These are phyloP conservation scores for Drosophila burlai DNA, from an alignment of 1,140 invertebrate genomes.

Conservation along the genomic window DNA sequence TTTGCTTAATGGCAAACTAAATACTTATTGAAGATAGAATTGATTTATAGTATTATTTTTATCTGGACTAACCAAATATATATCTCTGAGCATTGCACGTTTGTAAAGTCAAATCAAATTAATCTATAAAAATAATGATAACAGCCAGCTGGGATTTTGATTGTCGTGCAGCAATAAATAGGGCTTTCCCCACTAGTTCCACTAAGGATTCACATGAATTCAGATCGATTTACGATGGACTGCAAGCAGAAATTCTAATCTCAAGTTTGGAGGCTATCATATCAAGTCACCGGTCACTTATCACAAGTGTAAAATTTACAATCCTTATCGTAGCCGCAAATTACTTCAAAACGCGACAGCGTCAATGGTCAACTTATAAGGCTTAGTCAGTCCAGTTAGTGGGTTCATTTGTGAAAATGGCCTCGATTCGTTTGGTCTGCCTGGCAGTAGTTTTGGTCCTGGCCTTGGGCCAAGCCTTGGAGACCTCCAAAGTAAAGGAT, in stretches of 20 bases:
- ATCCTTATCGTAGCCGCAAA: slow-evolving; percentile 51
- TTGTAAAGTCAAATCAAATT: neutral
- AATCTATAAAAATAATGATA: neutral
- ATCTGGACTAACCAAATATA: neutral
- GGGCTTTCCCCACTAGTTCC: slow-evolving; percentile 10
- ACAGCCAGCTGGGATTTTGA: slow-evolving; percentile 15
- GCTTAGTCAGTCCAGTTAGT: slow-evolving; percentile 2
- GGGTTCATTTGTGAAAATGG: slow-evolving; percentile 60
- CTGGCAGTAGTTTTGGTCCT: slow-evolving; percentile 39
- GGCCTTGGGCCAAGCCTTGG: slow-evolving; percentile 19
- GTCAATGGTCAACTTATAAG: slow-evolving; percentile 38
- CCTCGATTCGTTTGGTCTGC: slow-evolving; percentile 54
- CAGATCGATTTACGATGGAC: slow-evolving; percentile 34
- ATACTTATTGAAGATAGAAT: neutral
- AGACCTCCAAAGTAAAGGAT: slow-evolving; percentile 46
- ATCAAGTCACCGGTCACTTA: slow-evolving; percentile 45
- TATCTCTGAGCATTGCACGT: no score
- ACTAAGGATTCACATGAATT: slow-evolving; percentile 13
- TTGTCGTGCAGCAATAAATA: slow-evolving; percentile 8
- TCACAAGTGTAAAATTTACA: slow-evolving; percentile 55
- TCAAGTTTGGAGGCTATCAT: slow-evolving; percentile 29
- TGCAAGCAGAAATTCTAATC: slow-evolving; percentile 17
- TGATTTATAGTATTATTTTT: neutral
- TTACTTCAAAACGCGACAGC: slow-evolving; percentile 33
- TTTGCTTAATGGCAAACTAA: neutral